phyloP scores from a whole-genome alignment of 2,113 vertebrate genomes.

The Grallaria varia region DNA sequence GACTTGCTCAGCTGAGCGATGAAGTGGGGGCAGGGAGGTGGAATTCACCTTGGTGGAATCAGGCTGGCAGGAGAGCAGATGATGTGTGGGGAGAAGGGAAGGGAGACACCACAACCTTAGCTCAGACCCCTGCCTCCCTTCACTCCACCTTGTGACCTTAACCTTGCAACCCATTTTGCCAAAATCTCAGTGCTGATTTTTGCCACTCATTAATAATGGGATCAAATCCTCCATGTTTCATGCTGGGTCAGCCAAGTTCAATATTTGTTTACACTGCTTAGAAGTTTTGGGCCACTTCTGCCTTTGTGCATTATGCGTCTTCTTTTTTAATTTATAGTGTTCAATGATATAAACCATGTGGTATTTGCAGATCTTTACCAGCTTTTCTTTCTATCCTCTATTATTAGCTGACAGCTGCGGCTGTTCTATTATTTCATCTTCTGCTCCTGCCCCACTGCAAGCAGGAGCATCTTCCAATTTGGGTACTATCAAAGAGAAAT shows the following conservation, averaged over 20 bases:
- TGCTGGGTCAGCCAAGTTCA: not conserved
- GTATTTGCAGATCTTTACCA: not conserved
- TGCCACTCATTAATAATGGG: not conserved
- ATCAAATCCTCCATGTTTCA: not conserved
- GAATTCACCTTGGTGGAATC: not conserved
- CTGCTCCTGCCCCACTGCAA: not conserved
- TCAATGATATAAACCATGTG: not conserved
- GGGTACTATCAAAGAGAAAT: not conserved
- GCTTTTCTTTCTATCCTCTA: not conserved
- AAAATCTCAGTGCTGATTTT: not conserved
- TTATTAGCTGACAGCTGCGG: not conserved
- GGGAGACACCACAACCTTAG: not conserved
- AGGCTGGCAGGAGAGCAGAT: not conserved
- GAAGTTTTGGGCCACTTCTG: not conserved
- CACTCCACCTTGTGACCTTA: fast-evolving
- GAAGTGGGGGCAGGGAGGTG: not conserved
- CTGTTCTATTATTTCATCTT: not conserved
- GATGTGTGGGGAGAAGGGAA: not conserved
- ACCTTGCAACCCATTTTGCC: not conserved
- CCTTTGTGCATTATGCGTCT: not conserved
- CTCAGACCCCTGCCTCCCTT: not conserved
- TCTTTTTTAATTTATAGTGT: not conserved
- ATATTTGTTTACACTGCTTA: not conserved
- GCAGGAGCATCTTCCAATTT: not conserved
- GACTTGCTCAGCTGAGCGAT: not conserved